Evolutionary conservation across 2,113 vertebrate species (phyloP).

Genomic region (Laticauda colubrina): DNA sequence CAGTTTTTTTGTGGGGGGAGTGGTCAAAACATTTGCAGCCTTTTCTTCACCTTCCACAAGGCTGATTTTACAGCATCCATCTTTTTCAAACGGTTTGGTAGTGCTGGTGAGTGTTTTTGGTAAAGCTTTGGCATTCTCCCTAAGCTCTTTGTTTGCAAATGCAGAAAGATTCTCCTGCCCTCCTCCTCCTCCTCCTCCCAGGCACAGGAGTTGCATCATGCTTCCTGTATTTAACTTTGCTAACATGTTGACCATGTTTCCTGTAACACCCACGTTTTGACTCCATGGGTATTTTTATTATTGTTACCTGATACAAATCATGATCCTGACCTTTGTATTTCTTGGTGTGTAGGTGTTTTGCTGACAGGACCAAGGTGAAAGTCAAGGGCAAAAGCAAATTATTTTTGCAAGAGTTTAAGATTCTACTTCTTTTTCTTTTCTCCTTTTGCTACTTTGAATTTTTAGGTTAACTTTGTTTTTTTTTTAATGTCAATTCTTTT

Average conservation of each 20-base stretch:
- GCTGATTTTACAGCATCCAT: slow-evolving; percentile 35
- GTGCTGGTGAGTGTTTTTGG: background rate
- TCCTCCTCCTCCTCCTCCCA: slow-evolving; percentile 22
- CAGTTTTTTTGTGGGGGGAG: background rate
- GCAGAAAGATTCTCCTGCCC: slow-evolving; percentile 47
- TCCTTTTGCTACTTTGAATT: background rate
- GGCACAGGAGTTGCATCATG: slow-evolving; percentile 59
- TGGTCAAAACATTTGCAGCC: background rate
- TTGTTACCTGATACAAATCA: background rate
- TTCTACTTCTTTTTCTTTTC: background rate
- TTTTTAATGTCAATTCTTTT: background rate
- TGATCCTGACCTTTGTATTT: slow-evolving; percentile 20
- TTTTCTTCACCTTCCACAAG: slow-evolving; percentile 35
- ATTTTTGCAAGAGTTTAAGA: background rate
- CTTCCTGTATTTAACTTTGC: slow-evolving; percentile 43
- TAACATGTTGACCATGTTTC: slow-evolving; percentile 34
- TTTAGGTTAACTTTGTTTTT: background rate
- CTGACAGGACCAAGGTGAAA: slow-evolving; percentile 42
- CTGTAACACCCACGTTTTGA: slow-evolving; percentile 50
- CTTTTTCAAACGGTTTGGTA: slow-evolving; percentile 54
- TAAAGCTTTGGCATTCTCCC: slow-evolving; percentile 13
- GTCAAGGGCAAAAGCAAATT: background rate
- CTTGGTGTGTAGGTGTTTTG: background rate
- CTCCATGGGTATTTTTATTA: slow-evolving; percentile 37
- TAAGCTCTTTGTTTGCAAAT: slow-evolving; percentile 56